Evolutionary conservation across 2,113 vertebrate genomes (phyloP), one percentile per base, ranked within the genome.

Genomic region (Aviceda subcristata): DNA sequence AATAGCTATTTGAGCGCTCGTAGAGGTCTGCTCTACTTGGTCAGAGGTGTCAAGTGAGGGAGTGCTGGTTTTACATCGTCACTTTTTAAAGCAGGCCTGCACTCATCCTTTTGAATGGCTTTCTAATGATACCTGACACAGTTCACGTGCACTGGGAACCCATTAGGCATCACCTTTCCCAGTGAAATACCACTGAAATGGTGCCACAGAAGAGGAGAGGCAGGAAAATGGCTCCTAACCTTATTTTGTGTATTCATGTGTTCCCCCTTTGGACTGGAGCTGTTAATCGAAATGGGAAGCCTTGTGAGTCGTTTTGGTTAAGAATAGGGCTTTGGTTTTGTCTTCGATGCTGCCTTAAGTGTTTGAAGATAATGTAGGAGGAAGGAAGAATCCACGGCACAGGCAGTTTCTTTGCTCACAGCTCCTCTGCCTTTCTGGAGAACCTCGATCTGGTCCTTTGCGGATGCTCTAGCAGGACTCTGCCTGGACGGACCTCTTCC

Each of bases 81-180:
- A 34, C 16, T 86, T 93, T 92, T 88, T 89, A 64, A 92, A 71
- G 43, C 45, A 74, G 50, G 34, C 26, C 39, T 26, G 72, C 39
- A 26, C 63, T 55, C 64, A 51, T 12, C 56, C 14, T 62, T 66
- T 50, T 78, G 60, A 78, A 56, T 39, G 56, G 53, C 51, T 93
- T 90, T 84, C 68, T 89, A 39, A 53, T 43, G 64, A 55, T 26
- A 67, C 27, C 76, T 59, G 38, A 15, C 38, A 15, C 51, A 14
- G 20, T 2, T 4, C 30, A 18, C 0, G 0, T 36, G 72, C 56
- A 55, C 29, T 0, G 0, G 64, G n/a, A 90, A 34, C 43, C 10
- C 45, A 8, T 36, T 41, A 60, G 38, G 39, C 10, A 39, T 71
- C 1, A 0, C 32, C 72, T 41, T 79, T 90, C 62, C 46, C 57